Evolutionary conservation across 2,113 vertebrate species (phyloP).

Genomic region (Pseudopodoces humilis): DNA sequence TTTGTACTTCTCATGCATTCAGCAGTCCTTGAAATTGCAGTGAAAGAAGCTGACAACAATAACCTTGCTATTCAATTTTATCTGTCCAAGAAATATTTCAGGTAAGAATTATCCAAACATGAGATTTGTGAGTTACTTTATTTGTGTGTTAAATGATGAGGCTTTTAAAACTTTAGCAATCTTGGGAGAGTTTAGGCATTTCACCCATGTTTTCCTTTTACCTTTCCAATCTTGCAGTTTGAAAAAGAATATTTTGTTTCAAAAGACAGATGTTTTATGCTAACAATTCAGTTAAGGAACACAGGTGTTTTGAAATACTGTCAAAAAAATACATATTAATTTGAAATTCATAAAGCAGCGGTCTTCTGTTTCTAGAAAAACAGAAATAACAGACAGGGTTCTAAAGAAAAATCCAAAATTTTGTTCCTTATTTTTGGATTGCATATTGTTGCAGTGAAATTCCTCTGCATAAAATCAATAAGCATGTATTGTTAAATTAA

Average conservation of each 20-base stretch:
- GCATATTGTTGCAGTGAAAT: background rate
- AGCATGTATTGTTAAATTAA: background rate
- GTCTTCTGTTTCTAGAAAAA: background rate
- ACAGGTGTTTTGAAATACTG: background rate
- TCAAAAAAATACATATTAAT: background rate
- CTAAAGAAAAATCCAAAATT: background rate
- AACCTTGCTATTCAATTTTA: background rate
- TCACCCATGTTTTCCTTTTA: background rate
- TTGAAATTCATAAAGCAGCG: background rate
- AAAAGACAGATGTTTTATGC: background rate
- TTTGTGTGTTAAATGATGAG: background rate
- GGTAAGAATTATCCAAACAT: background rate
- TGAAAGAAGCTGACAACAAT: background rate
- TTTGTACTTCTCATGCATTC: background rate
- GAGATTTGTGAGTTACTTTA: background rate
- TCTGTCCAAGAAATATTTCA: background rate
- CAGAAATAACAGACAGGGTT: background rate
- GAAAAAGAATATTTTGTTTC: background rate
- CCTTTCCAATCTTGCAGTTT: background rate
- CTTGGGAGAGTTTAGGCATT: background rate
- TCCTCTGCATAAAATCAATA: background rate
- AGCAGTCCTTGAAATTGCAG: background rate
- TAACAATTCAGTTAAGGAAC: background rate
- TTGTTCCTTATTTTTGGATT: background rate
- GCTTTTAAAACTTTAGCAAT: background rate